These are phyloP conservation scores for Emys orbicularis DNA, from an alignment of 2,797 vertebrate species.

Conservation along the genomic window DNA sequence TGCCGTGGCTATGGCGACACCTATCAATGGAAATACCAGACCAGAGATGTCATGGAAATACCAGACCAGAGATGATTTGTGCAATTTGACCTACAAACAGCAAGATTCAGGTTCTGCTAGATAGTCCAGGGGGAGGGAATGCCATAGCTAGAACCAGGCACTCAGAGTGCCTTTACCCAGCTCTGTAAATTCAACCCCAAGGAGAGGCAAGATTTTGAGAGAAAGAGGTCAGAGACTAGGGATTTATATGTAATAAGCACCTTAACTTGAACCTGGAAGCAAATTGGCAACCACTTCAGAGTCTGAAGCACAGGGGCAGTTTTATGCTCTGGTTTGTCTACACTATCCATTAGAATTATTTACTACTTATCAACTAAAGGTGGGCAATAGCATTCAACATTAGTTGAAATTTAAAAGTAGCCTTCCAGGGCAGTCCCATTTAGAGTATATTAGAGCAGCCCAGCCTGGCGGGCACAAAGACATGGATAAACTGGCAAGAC, in stretches of 20 bases:
- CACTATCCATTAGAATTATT: background rate
- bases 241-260: background rate
- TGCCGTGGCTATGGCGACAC: background rate
- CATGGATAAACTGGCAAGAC: background rate
- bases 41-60: slow-evolving; percentile 4
- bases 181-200: background rate
- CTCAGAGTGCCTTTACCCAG: slow-evolving; percentile 2
- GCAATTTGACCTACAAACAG: background rate
- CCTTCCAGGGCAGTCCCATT: background rate
- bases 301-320: slow-evolving; percentile 1
- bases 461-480: background rate
- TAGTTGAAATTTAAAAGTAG: slow-evolving; percentile 43
- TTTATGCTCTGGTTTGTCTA: background rate
- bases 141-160: background rate
- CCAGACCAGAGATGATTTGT: background rate
- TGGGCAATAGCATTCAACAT: slow-evolving; percentile 26
- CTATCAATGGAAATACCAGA: background rate
- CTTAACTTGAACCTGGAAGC: background rate
- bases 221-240: background rate
- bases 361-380: background rate
- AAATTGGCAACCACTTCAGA: slow-evolving; percentile 24
- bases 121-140: background rate
- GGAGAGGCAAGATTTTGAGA: background rate
- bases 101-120: background rate
- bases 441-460: background rate